A percentile compares a stretch with the other conserved stretches of the same genome.
Evolutionary conservation across 2,888 invertebrate genomes (phyloP).

Genomic region (Opisthograptis luteolata): DNA sequence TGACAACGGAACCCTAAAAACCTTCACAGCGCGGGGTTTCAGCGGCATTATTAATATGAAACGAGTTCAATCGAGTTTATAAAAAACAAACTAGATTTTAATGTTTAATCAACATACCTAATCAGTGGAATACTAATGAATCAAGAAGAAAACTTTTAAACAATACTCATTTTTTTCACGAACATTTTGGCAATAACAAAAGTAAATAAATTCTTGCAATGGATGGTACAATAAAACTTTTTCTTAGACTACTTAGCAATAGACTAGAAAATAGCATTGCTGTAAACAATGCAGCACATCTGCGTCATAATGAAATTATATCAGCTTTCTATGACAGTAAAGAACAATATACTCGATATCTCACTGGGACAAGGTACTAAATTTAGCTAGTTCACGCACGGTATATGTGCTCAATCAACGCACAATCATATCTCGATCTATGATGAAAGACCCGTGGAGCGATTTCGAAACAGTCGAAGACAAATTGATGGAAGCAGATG

Average conservation of each 20-base stretch:
- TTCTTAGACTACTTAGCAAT: no score
- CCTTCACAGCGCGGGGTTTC: slow-evolving; percentile 54
- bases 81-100: slow-evolving; percentile 33
- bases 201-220: no score
- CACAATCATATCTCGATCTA: slow-evolving; percentile 41
- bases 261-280: no score
- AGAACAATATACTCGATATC: neutral
- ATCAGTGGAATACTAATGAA: neutral
- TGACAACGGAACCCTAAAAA: no score
- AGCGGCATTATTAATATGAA: slow-evolving; percentile 70
- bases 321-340: neutral
- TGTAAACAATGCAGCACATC: no score
- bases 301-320: no score
- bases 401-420: slow-evolving; percentile 39
- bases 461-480: slow-evolving; percentile 64
- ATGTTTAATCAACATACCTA: slow-evolving; percentile 11
- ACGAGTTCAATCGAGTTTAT: slow-evolving; percentile 44
- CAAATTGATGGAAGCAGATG: slow-evolving; percentile 68
- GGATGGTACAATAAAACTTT: no score
- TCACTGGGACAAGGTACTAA: slow-evolving; percentile 10
- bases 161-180: no score
- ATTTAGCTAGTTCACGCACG: neutral
- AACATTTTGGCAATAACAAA: neutral
- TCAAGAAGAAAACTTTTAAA: no score
- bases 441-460: slow-evolving; percentile 60